phyloP scores from a whole-genome alignment of 1,140 invertebrate species.

The Megathymus violae region DNA sequence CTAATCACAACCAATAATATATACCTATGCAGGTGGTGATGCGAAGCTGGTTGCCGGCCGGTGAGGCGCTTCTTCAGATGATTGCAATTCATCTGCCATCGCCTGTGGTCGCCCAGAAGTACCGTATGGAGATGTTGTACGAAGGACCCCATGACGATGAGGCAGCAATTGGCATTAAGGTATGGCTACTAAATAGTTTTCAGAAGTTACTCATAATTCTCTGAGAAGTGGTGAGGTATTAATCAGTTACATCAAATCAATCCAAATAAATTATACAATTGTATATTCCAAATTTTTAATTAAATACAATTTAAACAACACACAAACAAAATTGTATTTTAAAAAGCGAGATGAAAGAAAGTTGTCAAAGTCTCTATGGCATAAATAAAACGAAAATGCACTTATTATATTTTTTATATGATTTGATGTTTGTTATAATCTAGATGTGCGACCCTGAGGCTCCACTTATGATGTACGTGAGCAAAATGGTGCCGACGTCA shows the following conservation, averaged over 20 bases:
- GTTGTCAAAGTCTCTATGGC: too few relatives aligned
- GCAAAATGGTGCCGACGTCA: conserved; percentile 99
- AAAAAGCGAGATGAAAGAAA: too few relatives aligned
- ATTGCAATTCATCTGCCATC: conserved; percentile 99
- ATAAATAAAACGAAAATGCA: too few relatives aligned
- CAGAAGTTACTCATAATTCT: too few relatives aligned
- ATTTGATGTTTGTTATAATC: conserved; percentile 1
- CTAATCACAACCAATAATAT: too few relatives aligned
- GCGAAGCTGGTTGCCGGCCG: conserved; percentile 99
- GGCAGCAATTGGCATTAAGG: conserved; percentile 94
- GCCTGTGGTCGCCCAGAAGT: conserved; percentile 99
- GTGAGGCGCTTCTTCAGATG: conserved; percentile 99
- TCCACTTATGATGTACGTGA: conserved; percentile 99
- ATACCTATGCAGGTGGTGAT: conserved; percentile 91
- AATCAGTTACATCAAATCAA: too few relatives aligned
- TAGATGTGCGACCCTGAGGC: conserved; percentile 97
- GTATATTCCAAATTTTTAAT: too few relatives aligned
- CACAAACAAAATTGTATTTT: too few relatives aligned
- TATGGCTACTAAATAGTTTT: conserved; percentile 63
- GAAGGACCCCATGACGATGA: conserved; percentile 99
- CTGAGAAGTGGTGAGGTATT: too few relatives aligned
- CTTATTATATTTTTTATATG: too few relatives aligned
- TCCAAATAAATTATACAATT: too few relatives aligned
- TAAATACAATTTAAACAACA: too few relatives aligned
- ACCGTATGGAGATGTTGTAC: conserved; percentile 99